Evolutionary conservation across 1,140 invertebrate genomes (phyloP).

Genomic region (Sycophaga agraensis): DNA sequence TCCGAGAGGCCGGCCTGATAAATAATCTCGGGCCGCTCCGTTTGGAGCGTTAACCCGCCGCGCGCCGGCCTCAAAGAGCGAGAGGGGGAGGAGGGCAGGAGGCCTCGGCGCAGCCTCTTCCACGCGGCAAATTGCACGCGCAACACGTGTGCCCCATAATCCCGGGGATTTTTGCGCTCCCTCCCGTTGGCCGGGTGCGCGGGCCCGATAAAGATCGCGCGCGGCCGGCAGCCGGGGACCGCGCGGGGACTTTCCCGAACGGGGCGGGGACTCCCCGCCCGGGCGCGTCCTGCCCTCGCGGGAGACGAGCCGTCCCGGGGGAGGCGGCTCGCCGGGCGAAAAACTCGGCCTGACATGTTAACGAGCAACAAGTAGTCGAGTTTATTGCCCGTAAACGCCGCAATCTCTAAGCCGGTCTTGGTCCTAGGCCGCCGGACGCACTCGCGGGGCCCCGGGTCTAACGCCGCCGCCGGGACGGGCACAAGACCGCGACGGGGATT

Average conservation of each 20-base stretch:
- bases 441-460: slow-evolving; percentile 6
- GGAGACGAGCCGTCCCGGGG: neutral
- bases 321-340: slow-evolving; percentile 39
- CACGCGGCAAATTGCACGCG: neutral
- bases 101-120: neutral
- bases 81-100: neutral
- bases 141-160: neutral
- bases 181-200: no score
- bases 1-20: no score
- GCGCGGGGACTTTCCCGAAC: no score
- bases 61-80: neutral
- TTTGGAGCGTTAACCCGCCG: neutral
- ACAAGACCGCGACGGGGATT: neutral
- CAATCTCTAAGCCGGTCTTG: slow-evolving; percentile 47
- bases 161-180: neutral
- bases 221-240: neutral
- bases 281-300: no score
- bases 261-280: no score
- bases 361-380: slow-evolving; percentile 51
- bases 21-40: neutral
- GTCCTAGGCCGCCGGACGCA: slow-evolving; percentile 34
- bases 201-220: no score
- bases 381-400: slow-evolving; percentile 54
- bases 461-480: slow-evolving; percentile 23
- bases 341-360: slow-evolving; percentile 55